These are phyloP conservation scores for Drosophila nr. perissopoda DNA, from an alignment of 2,888 invertebrate species.

Conservation along the genomic window DNA sequence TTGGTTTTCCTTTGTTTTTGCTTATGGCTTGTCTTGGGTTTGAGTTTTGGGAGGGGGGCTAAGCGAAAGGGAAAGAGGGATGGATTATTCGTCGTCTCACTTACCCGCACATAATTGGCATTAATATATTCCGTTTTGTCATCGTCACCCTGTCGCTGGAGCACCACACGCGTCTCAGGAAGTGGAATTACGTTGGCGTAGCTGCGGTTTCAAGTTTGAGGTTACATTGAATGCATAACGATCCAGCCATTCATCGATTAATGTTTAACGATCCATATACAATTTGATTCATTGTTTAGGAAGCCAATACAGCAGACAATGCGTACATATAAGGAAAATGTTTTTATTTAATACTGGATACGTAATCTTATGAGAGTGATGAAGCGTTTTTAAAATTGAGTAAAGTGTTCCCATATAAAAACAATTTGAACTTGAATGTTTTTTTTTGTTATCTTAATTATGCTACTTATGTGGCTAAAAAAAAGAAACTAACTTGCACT, in stretches of 20 bases:
- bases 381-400: not conserved
- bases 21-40: slow-evolving; percentile 1
- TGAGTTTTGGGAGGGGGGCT: not conserved
- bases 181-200: slow-evolving; percentile 98
- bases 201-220: slow-evolving; percentile 76
- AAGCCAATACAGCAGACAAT: slow-evolving; percentile 10
- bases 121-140: slow-evolving; percentile 96
- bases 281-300: slow-evolving; percentile 33
- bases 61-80: not conserved
- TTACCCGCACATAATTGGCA: slow-evolving; percentile 95
- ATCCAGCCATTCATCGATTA: not conserved
- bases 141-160: slow-evolving; percentile 90
- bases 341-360: slow-evolving; percentile 12
- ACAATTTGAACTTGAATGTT: slow-evolving; percentile 23
- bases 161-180: slow-evolving; percentile 94
- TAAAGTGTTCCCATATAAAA: slow-evolving; percentile 7
- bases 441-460: slow-evolving; percentile 4
- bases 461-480: not conserved
- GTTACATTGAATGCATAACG: slow-evolving; percentile 33
- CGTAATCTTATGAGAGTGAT: slow-evolving; percentile 26
- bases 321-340: slow-evolving; percentile 15
- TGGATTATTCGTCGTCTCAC: slow-evolving; percentile 74
- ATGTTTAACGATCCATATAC: slow-evolving; percentile 15
- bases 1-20: slow-evolving; percentile 3
- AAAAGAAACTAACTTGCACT: not conserved